Conservation (phyloP, 2,113 vertebrate species). For the Alosa alosa region DNA sequence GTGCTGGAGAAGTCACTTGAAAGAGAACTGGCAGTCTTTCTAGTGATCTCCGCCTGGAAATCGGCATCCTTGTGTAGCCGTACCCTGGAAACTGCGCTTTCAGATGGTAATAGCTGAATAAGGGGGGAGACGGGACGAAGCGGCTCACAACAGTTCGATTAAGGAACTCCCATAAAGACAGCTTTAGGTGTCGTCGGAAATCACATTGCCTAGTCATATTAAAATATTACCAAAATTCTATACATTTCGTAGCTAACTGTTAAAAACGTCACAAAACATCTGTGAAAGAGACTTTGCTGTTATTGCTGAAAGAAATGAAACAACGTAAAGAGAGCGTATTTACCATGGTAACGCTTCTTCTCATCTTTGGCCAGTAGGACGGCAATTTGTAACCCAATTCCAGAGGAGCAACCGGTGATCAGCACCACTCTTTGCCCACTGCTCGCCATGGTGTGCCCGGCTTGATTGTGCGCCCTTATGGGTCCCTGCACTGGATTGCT, state of each 20-base stretch:
- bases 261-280: not conserved
- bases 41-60: conserved; percentile 66
- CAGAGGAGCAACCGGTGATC: conserved; percentile 82
- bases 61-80: conserved; percentile 61
- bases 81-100: conserved; percentile 67
- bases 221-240: not conserved
- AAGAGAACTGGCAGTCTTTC: conserved; percentile 76
- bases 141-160: conserved; percentile 40
- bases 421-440: conserved; percentile 77
- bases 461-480: conserved; percentile 54
- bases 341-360: conserved; percentile 79
- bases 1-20: conserved; percentile 76
- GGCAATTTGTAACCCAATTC: conserved; percentile 78
- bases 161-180: not conserved
- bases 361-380: conserved; percentile 77
- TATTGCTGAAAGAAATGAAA: conserved; percentile 37
- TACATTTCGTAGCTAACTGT: not conserved
- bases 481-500: conserved; percentile 60
- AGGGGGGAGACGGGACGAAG: conserved; percentile 32
- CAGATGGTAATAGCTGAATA: conserved; percentile 65
- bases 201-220: not conserved
- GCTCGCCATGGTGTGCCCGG: conserved; percentile 72
- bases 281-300: not conserved
- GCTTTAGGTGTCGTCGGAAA: not conserved
- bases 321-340: conserved; percentile 62